A percentile compares a stretch with the other conserved stretches of the same genome.
Evolutionary conservation across 2,113 vertebrate genomes (phyloP).

Genomic region (Halcyon malimbica): DNA sequence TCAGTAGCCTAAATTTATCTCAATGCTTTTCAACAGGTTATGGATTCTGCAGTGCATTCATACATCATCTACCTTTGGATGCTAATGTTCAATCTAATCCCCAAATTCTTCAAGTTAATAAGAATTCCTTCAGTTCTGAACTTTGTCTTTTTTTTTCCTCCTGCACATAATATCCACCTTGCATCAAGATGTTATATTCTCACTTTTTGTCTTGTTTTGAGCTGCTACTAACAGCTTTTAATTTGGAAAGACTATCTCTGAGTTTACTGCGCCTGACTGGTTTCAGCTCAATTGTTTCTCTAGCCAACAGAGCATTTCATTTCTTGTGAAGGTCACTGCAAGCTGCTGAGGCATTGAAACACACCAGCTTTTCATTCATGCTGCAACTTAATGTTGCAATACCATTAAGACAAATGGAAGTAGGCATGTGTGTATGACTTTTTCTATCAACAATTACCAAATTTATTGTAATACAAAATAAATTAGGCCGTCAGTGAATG

Average conservation of each 20-base stretch:
- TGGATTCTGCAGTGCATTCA: not conserved
- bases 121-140: conserved; percentile 30
- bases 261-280: conserved; percentile 77
- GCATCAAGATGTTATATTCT: conserved; percentile 1
- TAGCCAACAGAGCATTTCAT: conserved; percentile 77
- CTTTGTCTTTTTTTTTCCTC: not conserved
- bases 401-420: conserved; percentile 76
- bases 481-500: conserved; percentile 58
- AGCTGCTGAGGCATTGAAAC: conserved; percentile 72
- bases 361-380: conserved; percentile 70
- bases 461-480: conserved; percentile 64
- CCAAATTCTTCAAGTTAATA: conserved; percentile 20
- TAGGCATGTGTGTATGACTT: conserved; percentile 30
- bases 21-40: conserved; percentile 65
- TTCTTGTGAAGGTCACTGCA: conserved; percentile 83
- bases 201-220: conserved; percentile 56
- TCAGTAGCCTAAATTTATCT: conserved; percentile 57
- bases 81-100: not conserved
- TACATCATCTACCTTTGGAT: not conserved
- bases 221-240: conserved; percentile 74
- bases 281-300: conserved; percentile 75
- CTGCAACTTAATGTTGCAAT: conserved; percentile 62
- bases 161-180: conserved; percentile 51
- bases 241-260: conserved; percentile 74
- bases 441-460: conserved; percentile 63